phyloP scores from a whole-genome alignment of 2,888 invertebrate genomes.

The Ormyrus thymus region DNA sequence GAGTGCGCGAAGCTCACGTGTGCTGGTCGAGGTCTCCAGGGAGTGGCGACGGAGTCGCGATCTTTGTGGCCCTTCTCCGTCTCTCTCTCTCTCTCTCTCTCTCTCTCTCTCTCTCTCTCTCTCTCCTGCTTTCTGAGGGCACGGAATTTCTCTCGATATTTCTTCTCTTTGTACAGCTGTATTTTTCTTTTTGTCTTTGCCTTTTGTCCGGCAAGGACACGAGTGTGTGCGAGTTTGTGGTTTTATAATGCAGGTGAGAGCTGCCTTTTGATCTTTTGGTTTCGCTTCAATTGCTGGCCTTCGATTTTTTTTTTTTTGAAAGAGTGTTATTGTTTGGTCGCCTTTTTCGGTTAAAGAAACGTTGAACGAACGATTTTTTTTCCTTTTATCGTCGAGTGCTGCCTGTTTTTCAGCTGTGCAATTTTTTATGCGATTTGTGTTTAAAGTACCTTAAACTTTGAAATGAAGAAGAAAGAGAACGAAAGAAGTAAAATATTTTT shows the following conservation, averaged over 20 bases:
- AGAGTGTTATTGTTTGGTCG: background rate
- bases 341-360: background rate
- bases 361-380: background rate
- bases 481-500: no score
- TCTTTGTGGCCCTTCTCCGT: no score
- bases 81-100: no score
- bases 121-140: background rate
- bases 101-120: no score
- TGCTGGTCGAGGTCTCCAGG: background rate
- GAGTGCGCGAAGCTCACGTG: slow-evolving; percentile 48
- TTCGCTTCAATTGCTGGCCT: slow-evolving; percentile 1
- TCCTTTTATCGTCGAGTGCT: background rate
- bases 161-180: slow-evolving; percentile 12
- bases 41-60: no score
- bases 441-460: no score
- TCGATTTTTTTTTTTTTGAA: slow-evolving; percentile 6
- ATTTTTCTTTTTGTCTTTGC: slow-evolving; percentile 24
- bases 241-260: slow-evolving; percentile 3
- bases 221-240: background rate
- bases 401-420: no score
- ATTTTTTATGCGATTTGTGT: no score
- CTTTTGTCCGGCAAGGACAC: slow-evolving; percentile 17
- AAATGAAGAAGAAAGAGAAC: no score
- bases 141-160: slow-evolving; percentile 20
- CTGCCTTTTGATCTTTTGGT: background rate